A percentile compares a stretch with the other conserved stretches of the same genome.
phyloP scores from a whole-genome alignment of 2,113 vertebrate species.

The Gallinago paraguaiae region DNA sequence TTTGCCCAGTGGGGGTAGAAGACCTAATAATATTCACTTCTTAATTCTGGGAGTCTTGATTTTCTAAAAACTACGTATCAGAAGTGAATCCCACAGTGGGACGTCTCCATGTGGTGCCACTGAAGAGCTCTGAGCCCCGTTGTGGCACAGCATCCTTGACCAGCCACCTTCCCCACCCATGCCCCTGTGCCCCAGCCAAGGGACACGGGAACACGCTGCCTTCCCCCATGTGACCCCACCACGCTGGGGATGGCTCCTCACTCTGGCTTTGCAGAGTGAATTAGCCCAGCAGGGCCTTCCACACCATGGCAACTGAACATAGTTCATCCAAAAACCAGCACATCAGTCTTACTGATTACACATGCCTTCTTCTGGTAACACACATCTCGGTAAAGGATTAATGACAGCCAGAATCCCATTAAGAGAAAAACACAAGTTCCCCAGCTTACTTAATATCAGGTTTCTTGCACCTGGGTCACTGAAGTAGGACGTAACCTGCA shows the following conservation, averaged over 20 bases:
- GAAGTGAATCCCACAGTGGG: background rate
- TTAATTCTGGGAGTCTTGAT: background rate
- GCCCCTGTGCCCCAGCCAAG: background rate
- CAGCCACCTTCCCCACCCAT: background rate
- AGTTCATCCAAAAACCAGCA: slow-evolving; percentile 7
- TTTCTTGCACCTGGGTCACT: slow-evolving; percentile 29
- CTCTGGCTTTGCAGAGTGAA: background rate
- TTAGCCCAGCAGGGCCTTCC: background rate
- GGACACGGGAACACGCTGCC: fast-evolving
- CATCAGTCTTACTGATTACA: slow-evolving; percentile 25
- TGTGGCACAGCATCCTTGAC: background rate
- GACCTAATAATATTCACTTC: background rate
- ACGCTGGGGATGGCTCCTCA: background rate
- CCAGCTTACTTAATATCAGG: slow-evolving; percentile 42
- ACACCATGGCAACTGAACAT: background rate
- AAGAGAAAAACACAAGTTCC: slow-evolving; percentile 34
- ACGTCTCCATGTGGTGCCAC: fast-evolving
- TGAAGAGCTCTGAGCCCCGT: fast-evolving
- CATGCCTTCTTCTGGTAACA: slow-evolving; percentile 34
- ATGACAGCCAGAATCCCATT: slow-evolving; percentile 35
- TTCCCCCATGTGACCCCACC: background rate
- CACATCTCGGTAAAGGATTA: background rate
- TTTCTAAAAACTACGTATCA: background rate
- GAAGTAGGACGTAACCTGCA: background rate
- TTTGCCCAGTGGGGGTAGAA: background rate